Evolutionary conservation across 2,797 vertebrate genomes (phyloP).

Genomic region (Thunnus albacares): DNA sequence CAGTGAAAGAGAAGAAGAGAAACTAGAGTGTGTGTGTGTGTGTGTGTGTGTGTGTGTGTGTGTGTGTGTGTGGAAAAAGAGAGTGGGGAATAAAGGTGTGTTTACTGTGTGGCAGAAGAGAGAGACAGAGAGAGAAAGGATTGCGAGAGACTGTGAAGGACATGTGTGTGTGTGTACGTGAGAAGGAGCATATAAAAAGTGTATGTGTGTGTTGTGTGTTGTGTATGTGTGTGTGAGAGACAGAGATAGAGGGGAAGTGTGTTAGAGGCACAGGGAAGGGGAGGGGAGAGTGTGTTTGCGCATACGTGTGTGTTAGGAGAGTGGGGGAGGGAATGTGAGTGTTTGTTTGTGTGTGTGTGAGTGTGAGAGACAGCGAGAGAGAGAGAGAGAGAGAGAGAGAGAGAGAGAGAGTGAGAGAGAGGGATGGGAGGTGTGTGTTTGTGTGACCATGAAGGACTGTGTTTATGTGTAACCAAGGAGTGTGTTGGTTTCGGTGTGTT

Average conservation of each 20-base stretch:
- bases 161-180: constrained; percentile 67
- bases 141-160: constrained; percentile 74
- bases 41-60: not conserved
- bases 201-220: constrained; percentile 46
- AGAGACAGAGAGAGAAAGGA: constrained; percentile 44
- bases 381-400: constrained; percentile 21
- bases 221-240: constrained; percentile 44
- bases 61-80: constrained; percentile 16
- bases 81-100: constrained; percentile 71
- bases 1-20: constrained; percentile 26
- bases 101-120: constrained; percentile 65
- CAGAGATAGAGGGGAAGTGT: constrained; percentile 83
- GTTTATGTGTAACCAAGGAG: constrained; percentile 68
- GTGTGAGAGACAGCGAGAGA: constrained; percentile 47
- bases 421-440: constrained; percentile 53
- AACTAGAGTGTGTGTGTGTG: constrained; percentile 51
- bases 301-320: constrained; percentile 76
- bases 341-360: constrained; percentile 68
- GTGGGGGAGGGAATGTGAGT: constrained; percentile 77
- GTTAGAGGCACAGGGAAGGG: constrained; percentile 82
- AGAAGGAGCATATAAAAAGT: constrained; percentile 70
- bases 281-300: constrained; percentile 81
- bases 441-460: constrained; percentile 62
- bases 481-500: constrained; percentile 57
- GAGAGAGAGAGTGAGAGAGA: constrained; percentile 47